Evolutionary conservation across 2,797 vertebrate genomes (phyloP), one percentile per base, ranked within the genome.

Genomic region (Rhadinocentrus ornatus): DNA sequence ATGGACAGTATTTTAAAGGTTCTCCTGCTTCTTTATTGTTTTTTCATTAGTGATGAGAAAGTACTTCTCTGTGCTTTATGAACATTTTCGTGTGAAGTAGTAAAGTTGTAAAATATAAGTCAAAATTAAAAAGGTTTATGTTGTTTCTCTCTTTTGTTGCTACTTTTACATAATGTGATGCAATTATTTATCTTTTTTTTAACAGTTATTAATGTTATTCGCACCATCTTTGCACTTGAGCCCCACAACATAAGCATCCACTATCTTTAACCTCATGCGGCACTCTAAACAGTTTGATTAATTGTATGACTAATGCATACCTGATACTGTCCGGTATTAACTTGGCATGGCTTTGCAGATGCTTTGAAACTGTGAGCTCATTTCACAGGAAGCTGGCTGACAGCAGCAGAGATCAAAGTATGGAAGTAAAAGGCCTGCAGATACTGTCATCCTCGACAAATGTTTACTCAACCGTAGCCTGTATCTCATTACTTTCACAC

Each of bases 331-430:
- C 80, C 53, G 83, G 69, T 77, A 80, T 91, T 89, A 87, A 83
- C 70, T 85, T 84, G 82, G 79, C 76, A 75, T 54, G 71, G 75
- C 71, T 77, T 81, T 15, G 57, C 37, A 57, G 76, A 73, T 80
- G 78, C 79, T 85, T 78, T 71, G 60, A 78, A 83, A 90, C 75
- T 85, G 77, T 62, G 71, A 89, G 78, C 71, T 83, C 64, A 77
- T 87, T 88, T 88, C 82, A 87, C 81, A 80, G 78, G 82, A 72
- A 90, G 80, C 82, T 68, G 64, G 80, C 82, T 89, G 91, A 87
- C 91, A 87, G 89, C 86, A 79, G 78, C 73, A 65, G 78, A 90
- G 90, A 94, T 94, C 90, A 92, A 93, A 94, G 91, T 82, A 62
- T 71, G 48, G 82, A 78, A 82, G 80, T 84, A 69, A 84, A 91